phyloP scores from a whole-genome alignment of 2,797 vertebrate species.

The Epinephelus coioides region DNA sequence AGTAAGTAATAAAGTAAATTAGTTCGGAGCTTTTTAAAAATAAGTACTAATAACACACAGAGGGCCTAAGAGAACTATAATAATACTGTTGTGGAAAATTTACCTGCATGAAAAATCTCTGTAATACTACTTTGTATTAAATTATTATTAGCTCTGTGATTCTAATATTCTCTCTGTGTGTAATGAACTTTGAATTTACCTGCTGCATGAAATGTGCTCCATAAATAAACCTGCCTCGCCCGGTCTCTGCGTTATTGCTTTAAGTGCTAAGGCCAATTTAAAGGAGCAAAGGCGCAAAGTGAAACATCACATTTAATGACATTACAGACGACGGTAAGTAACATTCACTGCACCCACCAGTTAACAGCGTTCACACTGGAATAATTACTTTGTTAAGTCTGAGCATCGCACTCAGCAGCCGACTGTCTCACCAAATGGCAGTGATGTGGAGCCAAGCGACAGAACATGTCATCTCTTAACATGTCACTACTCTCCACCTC shows the following conservation, averaged over 20 bases:
- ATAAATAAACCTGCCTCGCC: slow-evolving; percentile 11
- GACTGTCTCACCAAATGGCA: slow-evolving; percentile 21
- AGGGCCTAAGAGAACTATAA: slow-evolving; percentile 6
- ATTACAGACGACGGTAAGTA: not conserved
- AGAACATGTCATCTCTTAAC: slow-evolving; percentile 27
- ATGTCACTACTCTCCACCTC: slow-evolving; percentile 24
- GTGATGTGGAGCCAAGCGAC: slow-evolving; percentile 12
- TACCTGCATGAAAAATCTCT: slow-evolving; percentile 38
- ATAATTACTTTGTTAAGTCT: slow-evolving; percentile 9
- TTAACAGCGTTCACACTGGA: slow-evolving; percentile 2
- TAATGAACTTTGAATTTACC: slow-evolving; percentile 26
- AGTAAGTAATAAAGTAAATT: slow-evolving; percentile 45
- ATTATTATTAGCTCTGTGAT: slow-evolving; percentile 39
- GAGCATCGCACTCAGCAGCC: not conserved
- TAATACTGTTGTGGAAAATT: not conserved
- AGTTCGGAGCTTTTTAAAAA: slow-evolving; percentile 19
- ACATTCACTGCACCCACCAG: not conserved
- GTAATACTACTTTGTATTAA: slow-evolving; percentile 34
- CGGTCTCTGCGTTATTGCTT: not conserved
- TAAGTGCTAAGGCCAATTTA: not conserved
- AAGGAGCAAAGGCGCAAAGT: slow-evolving; percentile 1
- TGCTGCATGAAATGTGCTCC: slow-evolving; percentile 10
- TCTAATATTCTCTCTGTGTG: slow-evolving; percentile 33
- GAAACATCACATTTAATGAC: not conserved
- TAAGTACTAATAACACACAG: slow-evolving; percentile 26